A percentile compares a stretch with the other conserved stretches of the same genome.
Evolutionary conservation across 2,888 invertebrate species (phyloP).

Genomic region (Lasioglossum villosulum): DNA sequence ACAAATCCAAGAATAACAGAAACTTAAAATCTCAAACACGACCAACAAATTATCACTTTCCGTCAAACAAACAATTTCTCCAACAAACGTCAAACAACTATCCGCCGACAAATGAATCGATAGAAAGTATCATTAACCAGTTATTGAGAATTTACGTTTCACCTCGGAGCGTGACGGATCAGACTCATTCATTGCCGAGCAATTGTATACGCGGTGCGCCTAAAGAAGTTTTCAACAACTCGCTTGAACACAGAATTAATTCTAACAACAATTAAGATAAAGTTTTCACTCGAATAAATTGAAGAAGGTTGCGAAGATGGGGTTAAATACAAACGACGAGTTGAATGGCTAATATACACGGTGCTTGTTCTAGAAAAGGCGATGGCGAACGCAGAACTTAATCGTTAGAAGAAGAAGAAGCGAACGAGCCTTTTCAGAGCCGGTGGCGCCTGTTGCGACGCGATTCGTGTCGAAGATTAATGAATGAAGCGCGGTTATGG

Average conservation of each 20-base stretch:
- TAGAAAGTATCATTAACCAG: neutral
- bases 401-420: neutral
- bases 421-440: neutral
- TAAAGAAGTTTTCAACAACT: no score
- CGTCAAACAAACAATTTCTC: neutral
- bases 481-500: conserved; percentile 41
- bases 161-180: no score
- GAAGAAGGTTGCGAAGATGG: neutral
- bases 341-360: neutral
- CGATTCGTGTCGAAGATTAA: conserved; percentile 63
- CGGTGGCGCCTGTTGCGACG: conserved; percentile 47
- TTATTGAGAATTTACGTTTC: no score
- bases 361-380: neutral
- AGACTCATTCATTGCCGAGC: no score
- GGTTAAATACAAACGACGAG: neutral
- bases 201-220: no score
- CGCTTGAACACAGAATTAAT: no score
- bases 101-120: neutral
- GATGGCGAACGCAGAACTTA: neutral
- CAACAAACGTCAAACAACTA: neutral
- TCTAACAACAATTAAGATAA: no score
- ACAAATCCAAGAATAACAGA: neutral
- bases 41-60: neutral
- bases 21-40: neutral
- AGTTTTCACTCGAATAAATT: no score